phyloP scores from a whole-genome alignment of 1,140 invertebrate species.

The Colletes gigas region DNA sequence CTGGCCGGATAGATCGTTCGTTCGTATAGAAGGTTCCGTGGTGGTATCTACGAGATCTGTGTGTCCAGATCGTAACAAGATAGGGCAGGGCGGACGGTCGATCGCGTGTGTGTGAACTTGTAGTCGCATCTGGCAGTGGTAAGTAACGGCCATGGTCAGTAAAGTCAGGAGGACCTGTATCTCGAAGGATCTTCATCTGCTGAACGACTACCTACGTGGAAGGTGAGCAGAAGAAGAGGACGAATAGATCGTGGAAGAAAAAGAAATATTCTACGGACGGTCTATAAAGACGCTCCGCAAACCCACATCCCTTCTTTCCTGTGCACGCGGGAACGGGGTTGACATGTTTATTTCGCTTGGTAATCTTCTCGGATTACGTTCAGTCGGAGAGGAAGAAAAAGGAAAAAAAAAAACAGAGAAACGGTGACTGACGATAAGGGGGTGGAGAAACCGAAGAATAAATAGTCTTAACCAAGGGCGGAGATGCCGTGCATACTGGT shows the following conservation, averaged over 20 bases:
- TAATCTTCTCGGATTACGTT: slow-evolving; percentile 74
- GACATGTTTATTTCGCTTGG: slow-evolving; percentile 72
- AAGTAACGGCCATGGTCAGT: slow-evolving; percentile 29
- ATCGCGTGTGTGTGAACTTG: slow-evolving; percentile 11
- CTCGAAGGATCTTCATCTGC: slow-evolving; percentile 43
- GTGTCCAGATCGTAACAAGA: no score
- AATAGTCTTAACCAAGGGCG: slow-evolving; percentile 26
- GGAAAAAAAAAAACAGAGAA: slow-evolving; percentile 12
- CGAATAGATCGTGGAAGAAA: slow-evolving; percentile 26
- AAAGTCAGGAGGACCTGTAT: slow-evolving; percentile 25
- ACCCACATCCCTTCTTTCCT: slow-evolving; percentile 54
- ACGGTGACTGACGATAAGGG: not conserved
- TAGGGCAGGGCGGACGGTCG: no score
- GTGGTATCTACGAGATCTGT: no score
- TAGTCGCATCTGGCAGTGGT: slow-evolving; percentile 49
- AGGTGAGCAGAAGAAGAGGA: not conserved
- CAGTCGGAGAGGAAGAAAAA: not conserved
- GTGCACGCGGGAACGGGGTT: slow-evolving; percentile 52
- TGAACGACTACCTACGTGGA: slow-evolving; percentile 25
- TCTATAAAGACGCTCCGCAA: slow-evolving; percentile 66
- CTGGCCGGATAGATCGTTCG: no score
- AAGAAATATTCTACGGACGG: slow-evolving; percentile 54
- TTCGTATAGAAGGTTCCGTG: no score
- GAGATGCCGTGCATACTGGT: not conserved
- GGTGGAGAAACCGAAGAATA: slow-evolving; percentile 43